These are phyloP conservation scores for Bombus haemorrhoidalis DNA, from an alignment of 1,140 invertebrate species.

Conservation along the genomic window DNA sequence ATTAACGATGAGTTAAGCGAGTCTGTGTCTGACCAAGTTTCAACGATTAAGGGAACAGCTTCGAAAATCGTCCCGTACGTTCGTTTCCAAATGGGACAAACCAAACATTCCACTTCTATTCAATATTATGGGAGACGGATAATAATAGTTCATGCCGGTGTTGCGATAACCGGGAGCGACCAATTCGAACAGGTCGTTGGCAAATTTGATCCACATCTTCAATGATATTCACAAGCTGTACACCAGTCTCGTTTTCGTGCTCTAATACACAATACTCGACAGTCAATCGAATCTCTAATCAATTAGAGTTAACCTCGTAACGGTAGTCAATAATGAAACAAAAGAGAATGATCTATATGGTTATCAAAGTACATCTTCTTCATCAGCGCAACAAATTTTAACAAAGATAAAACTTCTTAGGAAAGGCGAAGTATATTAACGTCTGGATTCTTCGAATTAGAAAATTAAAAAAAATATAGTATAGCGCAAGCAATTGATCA, in stretches of 20 bases:
- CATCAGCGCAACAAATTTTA: background rate
- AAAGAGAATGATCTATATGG: slow-evolving; percentile 22
- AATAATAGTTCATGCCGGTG: background rate
- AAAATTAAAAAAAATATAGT: background rate
- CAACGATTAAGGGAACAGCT: background rate
- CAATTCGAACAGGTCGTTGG: background rate
- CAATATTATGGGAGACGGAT: background rate
- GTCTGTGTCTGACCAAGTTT: slow-evolving; percentile 33
- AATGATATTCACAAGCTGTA: slow-evolving; percentile 38
- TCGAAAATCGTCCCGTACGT: too few species aligned
- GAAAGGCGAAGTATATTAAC: background rate
- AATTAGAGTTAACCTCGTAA: slow-evolving; percentile 71
- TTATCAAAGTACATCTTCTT: slow-evolving; percentile 9
- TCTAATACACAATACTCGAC: slow-evolving; percentile 71
- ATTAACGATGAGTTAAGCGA: slow-evolving; percentile 17
- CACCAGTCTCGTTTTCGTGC: slow-evolving; percentile 51
- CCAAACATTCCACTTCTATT: background rate
- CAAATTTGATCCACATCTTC: slow-evolving; percentile 22
- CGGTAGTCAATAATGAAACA: slow-evolving; percentile 77
- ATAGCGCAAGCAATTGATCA: background rate
- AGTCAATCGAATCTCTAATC: slow-evolving; percentile 79
- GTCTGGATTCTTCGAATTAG: background rate
- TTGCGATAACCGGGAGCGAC: background rate
- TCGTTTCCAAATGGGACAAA: background rate
- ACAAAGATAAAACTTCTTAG: background rate